Conservation (phyloP, 2,888 invertebrate species). For the Ophraella communa region DNA sequence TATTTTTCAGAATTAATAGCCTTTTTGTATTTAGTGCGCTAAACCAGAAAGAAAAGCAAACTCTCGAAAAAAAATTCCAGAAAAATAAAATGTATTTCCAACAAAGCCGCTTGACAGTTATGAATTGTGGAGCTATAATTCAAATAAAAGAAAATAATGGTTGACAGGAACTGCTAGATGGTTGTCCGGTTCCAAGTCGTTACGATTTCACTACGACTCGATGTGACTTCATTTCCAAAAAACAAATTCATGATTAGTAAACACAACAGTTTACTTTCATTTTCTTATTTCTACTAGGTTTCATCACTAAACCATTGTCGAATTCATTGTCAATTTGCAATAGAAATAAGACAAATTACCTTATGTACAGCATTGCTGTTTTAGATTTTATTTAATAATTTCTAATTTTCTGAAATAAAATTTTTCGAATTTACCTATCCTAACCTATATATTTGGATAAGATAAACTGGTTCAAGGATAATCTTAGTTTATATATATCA, state of each 20-base stretch:
- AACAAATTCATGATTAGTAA: constrained; percentile 34
- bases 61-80: constrained; percentile 40
- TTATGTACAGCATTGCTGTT: too few relatives aligned
- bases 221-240: constrained; percentile 37
- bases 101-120: constrained; percentile 55
- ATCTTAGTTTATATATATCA: too few relatives aligned
- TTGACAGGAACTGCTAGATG: constrained; percentile 57
- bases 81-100: constrained; percentile 48
- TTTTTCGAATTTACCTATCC: too few relatives aligned
- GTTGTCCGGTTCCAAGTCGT: constrained; percentile 51
- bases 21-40: constrained; percentile 35
- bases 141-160: constrained; percentile 57
- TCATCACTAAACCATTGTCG: too few relatives aligned
- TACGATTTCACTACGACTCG: constrained; percentile 36
- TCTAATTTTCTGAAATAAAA: too few relatives aligned
- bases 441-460: too few relatives aligned
- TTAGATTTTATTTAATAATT: too few relatives aligned
- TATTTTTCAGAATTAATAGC: constrained; percentile 38
- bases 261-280: too few relatives aligned
- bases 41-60: constrained; percentile 38
- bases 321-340: too few relatives aligned
- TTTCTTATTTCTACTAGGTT: too few relatives aligned
- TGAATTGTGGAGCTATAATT: constrained; percentile 59
- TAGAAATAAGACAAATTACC: too few relatives aligned
- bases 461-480: too few relatives aligned